These are phyloP conservation scores for Saccopteryx leptura DNA, from an alignment of 2,113 vertebrate genomes.

Conservation along the genomic window DNA sequence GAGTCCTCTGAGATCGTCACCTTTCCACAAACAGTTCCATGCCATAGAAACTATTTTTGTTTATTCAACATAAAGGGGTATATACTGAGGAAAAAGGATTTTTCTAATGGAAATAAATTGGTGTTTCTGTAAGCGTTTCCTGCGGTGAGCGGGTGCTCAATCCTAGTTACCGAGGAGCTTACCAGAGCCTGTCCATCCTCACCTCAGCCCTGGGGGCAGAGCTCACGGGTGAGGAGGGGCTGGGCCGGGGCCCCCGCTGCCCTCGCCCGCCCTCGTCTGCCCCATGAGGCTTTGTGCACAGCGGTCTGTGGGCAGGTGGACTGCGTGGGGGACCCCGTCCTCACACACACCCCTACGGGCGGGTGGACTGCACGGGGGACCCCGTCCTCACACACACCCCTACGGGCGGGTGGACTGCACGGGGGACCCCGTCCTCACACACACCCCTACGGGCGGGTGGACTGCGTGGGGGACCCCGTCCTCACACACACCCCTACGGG, in stretches of 20 bases:
- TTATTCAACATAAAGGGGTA: background rate
- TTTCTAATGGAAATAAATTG: background rate
- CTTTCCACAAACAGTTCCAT: background rate
- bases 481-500: too few species aligned
- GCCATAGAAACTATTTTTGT: background rate
- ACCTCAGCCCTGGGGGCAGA: rapidly evolving
- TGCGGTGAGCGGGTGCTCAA: rapidly evolving
- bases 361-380: too few species aligned
- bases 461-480: too few species aligned
- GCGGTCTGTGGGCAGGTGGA: too few species aligned
- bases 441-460: too few species aligned
- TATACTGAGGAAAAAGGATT: background rate
- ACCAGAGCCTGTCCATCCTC: rapidly evolving
- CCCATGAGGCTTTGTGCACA: background rate
- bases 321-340: background rate
- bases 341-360: background rate
- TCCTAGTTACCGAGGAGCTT: rapidly evolving
- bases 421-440: background rate
- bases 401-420: too few species aligned
- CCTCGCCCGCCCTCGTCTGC: background rate
- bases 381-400: too few species aligned
- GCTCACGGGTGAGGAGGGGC: background rate
- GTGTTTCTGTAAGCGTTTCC: background rate
- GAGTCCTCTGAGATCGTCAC: background rate
- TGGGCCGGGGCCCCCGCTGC: background rate